Conservation (phyloP, 2,888 invertebrate genomes). For the Heteromurus nitidus region DNA sequence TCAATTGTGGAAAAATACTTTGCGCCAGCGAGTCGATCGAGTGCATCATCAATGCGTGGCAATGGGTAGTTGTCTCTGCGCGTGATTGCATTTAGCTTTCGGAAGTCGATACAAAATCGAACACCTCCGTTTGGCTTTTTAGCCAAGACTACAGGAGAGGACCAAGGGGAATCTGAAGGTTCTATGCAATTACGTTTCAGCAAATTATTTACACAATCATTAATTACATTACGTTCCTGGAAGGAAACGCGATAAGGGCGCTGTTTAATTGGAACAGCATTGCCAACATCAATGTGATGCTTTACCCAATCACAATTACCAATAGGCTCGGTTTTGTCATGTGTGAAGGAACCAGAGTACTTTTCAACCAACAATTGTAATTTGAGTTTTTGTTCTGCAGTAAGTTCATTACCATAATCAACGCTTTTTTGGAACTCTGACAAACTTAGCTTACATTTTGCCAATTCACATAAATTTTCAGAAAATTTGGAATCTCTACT, state of each 20-base stretch:
- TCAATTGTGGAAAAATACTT: constrained; percentile 8
- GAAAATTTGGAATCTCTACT: not conserved
- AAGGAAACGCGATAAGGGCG: constrained; percentile 22
- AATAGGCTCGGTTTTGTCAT: not conserved
- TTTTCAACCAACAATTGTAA: not conserved
- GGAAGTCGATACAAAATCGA: constrained; percentile 69
- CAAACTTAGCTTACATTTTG: no score
- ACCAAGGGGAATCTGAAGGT: constrained; percentile 3
- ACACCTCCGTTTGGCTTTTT: constrained; percentile 4
- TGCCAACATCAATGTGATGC: not conserved
- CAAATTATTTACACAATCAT: not conserved
- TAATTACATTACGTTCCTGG: constrained; percentile 12
- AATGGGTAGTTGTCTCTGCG: constrained; percentile 74
- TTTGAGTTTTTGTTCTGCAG: not conserved
- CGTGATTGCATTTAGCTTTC: constrained; percentile 74
- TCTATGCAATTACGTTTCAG: not conserved
- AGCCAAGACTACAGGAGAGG: constrained; percentile 8
- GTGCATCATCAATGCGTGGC: constrained; percentile 12
- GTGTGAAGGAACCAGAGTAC: not conserved
- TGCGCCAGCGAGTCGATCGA: not conserved
- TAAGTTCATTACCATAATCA: not conserved
- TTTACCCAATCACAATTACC: not conserved
- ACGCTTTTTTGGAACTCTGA: not conserved
- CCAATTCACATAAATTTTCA: not conserved
- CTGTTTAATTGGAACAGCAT: constrained; percentile 1